Evolutionary conservation across 2,797 vertebrate genomes (phyloP), one percentile per base, ranked within the genome.

Genomic region (Alfaro cultratus): DNA sequence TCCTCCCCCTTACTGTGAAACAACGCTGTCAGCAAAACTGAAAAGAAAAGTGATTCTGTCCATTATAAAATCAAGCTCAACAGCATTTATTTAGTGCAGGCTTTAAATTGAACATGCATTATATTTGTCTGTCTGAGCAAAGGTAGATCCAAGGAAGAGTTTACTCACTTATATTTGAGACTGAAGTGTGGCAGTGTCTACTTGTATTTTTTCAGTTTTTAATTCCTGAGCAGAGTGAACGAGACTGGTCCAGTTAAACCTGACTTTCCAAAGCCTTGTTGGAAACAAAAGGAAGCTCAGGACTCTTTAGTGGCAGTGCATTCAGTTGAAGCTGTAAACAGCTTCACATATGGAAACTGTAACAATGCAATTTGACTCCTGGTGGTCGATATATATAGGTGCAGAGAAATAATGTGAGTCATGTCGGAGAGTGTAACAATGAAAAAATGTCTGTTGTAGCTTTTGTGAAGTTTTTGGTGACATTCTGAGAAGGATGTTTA

Each of bases 191-290:
- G 83, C 83, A 79, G 81, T 80, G 86, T 85, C 51, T 82, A 34
- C 46, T 72, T 64, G 51, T 45, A 10, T 73, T 84, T 76, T 70
- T 76, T 79, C 67, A 73, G 75, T 78, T 76, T 76, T 86, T 74
- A 80, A 82, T 92, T 88, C 94, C 92, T 93, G 92, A 94, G 91
- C 84, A 74, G 83, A 53, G 80, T 87, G 89, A 90, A 89, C 80
- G 86, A 85, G 83, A 83, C 8, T 10, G 64, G 67, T 89, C 84
- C 57, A 23, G 80, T 80, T 80, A 74, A 87, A 89, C 86, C 83
- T 89, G 85, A 85, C 46, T 84, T 88, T 88, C 18, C 85, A 67
- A 75, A 23, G 75, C 83, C 71, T 60, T 73, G 57, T 45, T 53
- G 85, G 89, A 84, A 90, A 89, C 86, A 45, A 80, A 60, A 72